Conservation (phyloP, 2,888 invertebrate genomes). For the Lochmaea capreae region DNA sequence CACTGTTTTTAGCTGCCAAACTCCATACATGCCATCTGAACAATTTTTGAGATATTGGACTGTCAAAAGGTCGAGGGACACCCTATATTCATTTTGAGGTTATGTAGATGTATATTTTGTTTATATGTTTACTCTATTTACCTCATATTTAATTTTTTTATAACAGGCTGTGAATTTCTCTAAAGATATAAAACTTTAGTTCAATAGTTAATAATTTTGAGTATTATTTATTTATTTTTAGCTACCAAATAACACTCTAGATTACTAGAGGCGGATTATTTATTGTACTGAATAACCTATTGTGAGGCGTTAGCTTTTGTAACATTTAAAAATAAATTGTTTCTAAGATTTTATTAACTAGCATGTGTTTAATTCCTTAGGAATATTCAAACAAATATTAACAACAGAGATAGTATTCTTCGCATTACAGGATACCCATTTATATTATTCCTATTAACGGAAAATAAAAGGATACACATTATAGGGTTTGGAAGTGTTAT, state of each 20-base stretch:
- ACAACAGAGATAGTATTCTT: no score
- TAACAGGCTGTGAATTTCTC: constrained; percentile 38
- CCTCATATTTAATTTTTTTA: constrained; percentile 19
- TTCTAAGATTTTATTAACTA: constrained; percentile 1
- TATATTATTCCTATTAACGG: no score
- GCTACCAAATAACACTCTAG: constrained; percentile 12
- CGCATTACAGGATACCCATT: no score
- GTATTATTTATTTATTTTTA: constrained; percentile 39
- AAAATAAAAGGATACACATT: neutral
- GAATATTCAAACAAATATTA: no score
- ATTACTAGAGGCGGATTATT: constrained; percentile 1
- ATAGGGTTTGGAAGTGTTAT: neutral
- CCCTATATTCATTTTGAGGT: neutral
- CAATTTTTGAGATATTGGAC: no score
- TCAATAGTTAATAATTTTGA: constrained; percentile 35
- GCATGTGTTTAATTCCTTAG: neutral
- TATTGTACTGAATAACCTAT: constrained; percentile 12
- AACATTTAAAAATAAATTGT: constrained; percentile 7
- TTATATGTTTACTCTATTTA: constrained; percentile 10
- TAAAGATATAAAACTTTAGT: constrained; percentile 36
- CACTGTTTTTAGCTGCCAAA: no score
- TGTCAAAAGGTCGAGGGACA: no score
- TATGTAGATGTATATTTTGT: constrained; percentile 1
- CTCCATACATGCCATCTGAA: no score
- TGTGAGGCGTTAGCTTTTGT: constrained; percentile 5